A percentile compares a stretch with the other conserved stretches of the same genome.
Evolutionary conservation across 1,140 invertebrate species (phyloP).

Genomic region (Drosophila santomea): DNA sequence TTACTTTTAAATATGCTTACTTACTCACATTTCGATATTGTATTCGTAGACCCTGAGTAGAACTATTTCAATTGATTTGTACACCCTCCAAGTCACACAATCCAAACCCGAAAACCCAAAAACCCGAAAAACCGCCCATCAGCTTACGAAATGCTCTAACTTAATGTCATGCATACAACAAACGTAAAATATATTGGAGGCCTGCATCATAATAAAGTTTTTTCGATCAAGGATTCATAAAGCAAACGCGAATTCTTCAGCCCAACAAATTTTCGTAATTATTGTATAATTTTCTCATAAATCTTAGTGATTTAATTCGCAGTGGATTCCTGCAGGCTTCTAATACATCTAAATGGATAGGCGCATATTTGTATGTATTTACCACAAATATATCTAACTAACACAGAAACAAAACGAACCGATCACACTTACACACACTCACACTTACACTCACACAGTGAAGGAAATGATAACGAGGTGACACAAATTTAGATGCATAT

Average conservation of each 20-base stretch:
- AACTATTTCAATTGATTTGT: constrained; percentile 42
- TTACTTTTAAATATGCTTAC: constrained; percentile 48
- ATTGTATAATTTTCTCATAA: neutral
- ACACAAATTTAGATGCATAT: constrained; percentile 59
- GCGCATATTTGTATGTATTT: constrained; percentile 37
- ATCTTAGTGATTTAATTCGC: neutral
- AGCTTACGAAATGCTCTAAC: constrained; percentile 17
- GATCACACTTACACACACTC: neutral
- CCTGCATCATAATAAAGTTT: neutral
- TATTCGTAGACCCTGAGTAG: constrained; percentile 48
- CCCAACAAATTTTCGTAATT: neutral
- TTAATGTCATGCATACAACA: constrained; percentile 6
- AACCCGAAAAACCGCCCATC: constrained; percentile 15
- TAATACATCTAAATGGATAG: constrained; percentile 17
- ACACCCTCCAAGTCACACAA: constrained; percentile 20
- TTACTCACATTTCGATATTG: constrained; percentile 51
- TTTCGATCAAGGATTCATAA: neutral
- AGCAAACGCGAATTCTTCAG: neutral
- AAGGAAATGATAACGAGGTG: constrained; percentile 17
- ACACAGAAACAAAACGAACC: constrained; percentile 12
- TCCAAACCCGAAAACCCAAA: constrained; percentile 1
- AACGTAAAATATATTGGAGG: constrained; percentile 12
- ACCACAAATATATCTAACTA: constrained; percentile 33
- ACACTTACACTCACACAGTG: constrained; percentile 1
- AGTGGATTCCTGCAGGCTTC: neutral